Base-by-base conservation (phyloP, 2,797 vertebrate species). In the Parauchenoglanis ngamensis region DNA sequence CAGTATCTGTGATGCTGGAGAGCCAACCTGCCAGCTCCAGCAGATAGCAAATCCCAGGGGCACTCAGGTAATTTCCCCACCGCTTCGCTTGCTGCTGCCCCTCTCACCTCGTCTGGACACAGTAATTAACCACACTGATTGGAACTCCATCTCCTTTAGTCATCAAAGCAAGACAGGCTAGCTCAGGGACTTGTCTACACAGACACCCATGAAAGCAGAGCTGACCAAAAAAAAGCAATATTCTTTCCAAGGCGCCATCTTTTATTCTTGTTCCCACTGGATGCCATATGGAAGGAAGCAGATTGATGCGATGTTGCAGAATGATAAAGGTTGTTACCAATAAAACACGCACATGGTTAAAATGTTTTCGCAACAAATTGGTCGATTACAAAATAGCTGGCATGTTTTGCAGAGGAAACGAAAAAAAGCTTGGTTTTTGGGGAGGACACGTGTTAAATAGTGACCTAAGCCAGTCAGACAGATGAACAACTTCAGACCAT, bases 101-200 rank as follows among this genome's bases (percentile, higher is more conserved):
- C 91, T 91, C 89, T 93, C 93, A 93, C 92, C 92, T 94, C 92
- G 59, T 90, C 83, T 88, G 91, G 91, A 93, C 91, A 92, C 90
- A 92, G 93, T 94, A 95, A 96, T 95, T 95, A 96, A 93, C 91
- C 91, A 92, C 88, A 90, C 90, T 93, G 93, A 95, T 92, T 93
- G 92, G 92, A 94, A 91, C 93, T 92, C 88, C 79, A 92, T 91
- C 90, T 91, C 89, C 88, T 79, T 85, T 92, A 91, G 75, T 84
- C 92, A 94, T 94, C 94, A 91, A 89, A 90, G 87, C 21, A 49
- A 54, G 68, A 88, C 92, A 90, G 76, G 63, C 25, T 87, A 84
- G 87, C 81, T 92, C 89, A 88, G 89, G 88, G 91, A 92, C 83
- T 79, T 86, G 86, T 88, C 91, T 86, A 13, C 85, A 70, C 91